phyloP scores from a whole-genome alignment of 2,113 vertebrate species.

The Furnarius figulus region DNA sequence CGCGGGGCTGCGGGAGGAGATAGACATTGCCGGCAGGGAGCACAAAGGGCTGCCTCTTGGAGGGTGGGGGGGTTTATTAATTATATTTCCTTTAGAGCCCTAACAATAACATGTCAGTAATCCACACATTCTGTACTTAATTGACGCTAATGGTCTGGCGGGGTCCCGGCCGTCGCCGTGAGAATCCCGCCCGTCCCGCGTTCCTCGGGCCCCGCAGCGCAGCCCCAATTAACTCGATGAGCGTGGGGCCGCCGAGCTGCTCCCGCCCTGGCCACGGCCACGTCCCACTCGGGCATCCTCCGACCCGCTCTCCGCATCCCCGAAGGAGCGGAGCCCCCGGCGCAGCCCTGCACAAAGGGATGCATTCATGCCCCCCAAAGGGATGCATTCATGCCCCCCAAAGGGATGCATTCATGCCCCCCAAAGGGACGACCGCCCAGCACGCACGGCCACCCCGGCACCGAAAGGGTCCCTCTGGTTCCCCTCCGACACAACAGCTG shows the following conservation, averaged over 20 bases:
- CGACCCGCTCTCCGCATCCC: neutral
- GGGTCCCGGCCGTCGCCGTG: neutral
- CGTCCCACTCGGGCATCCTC: neutral
- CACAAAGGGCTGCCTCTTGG: constrained; percentile 38
- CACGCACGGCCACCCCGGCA: accelerated
- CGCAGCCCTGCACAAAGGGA: neutral
- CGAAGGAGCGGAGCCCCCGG: neutral
- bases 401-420: neutral
- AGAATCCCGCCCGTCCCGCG: constrained; percentile 3
- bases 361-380: neutral
- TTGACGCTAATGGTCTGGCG: constrained; percentile 49
- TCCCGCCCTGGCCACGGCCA: neutral
- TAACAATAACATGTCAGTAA: constrained; percentile 48
- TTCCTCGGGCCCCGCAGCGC: neutral
- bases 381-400: neutral
- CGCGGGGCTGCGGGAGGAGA: neutral
- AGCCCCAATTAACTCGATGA: constrained; percentile 4
- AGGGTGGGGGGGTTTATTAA: constrained; percentile 28
- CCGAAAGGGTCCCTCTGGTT: accelerated
- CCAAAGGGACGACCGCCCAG: accelerated
- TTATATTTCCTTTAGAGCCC: constrained; percentile 49
- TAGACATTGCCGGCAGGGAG: neutral
- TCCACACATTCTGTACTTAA: neutral
- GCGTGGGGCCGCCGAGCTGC: neutral
- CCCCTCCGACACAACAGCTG: neutral